A percentile compares a stretch with the other conserved stretches of the same genome.
Evolutionary conservation across 2,797 vertebrate species (phyloP).

Genomic region (Dipus sagitta): DNA sequence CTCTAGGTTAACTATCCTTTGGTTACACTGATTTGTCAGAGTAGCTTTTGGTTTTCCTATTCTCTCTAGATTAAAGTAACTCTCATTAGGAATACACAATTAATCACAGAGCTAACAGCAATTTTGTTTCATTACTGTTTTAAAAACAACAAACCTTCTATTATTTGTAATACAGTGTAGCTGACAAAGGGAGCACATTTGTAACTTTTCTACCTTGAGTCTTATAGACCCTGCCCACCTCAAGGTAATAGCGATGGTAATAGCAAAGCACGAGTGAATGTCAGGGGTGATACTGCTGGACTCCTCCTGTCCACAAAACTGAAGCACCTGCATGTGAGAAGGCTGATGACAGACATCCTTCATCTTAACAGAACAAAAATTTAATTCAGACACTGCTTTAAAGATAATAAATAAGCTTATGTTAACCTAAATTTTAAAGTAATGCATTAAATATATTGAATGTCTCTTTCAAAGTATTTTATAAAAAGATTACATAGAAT

Average conservation of each 20-base stretch:
- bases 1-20: constrained; percentile 40
- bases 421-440: constrained; percentile 63
- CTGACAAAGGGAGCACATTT: constrained; percentile 17
- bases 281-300: constrained; percentile 67
- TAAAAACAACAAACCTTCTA: constrained; percentile 56
- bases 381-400: constrained; percentile 61
- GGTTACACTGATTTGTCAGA: constrained; percentile 58
- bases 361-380: constrained; percentile 62
- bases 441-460: constrained; percentile 26
- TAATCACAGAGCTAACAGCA: constrained; percentile 85
- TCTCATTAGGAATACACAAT: constrained; percentile 62
- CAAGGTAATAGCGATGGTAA: background rate
- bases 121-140: constrained; percentile 84
- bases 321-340: constrained; percentile 21
- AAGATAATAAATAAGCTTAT: background rate
- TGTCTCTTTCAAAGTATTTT: constrained; percentile 49
- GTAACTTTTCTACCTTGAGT: constrained; percentile 49
- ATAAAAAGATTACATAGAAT: constrained; percentile 66
- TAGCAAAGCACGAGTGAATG: constrained; percentile 46
- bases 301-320: constrained; percentile 41
- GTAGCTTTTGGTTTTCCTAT: constrained; percentile 86
- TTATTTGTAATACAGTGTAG: constrained; percentile 42
- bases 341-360: constrained; percentile 6
- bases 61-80: constrained; percentile 85
- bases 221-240: constrained; percentile 54